phyloP scores from a whole-genome alignment of 2,888 invertebrate species.

The Chaetogeoica ovagalla region DNA sequence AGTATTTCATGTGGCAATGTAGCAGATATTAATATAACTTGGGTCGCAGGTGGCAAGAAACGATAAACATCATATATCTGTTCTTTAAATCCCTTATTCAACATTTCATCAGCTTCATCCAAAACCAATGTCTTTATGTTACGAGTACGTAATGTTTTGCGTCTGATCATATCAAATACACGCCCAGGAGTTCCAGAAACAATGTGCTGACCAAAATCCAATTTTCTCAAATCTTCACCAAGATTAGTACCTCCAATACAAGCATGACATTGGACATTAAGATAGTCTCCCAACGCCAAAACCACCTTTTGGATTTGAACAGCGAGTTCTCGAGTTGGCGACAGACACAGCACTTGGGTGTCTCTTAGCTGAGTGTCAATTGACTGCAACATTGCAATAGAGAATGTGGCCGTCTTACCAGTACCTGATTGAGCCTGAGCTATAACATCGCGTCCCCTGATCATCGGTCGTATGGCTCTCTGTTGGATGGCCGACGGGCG shows the following conservation, averaged over 20 bases:
- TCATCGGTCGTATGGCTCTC: conserved; percentile 91
- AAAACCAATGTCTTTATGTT: conserved; percentile 96
- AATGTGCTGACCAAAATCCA: conserved; percentile 98
- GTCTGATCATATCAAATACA: conserved; percentile 95
- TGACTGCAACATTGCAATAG: conserved; percentile 91
- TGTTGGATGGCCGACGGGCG: conserved; percentile 99
- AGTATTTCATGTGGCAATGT: conserved; percentile 98
- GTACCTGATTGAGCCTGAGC: conserved; percentile 99
- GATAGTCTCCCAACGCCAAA: conserved; percentile 92
- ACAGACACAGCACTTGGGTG: conserved; percentile 89
- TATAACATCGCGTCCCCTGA: conserved; percentile 96
- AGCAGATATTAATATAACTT: conserved; percentile 91
- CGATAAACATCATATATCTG: conserved; percentile 99
- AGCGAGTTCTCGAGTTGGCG: conserved; percentile 96
- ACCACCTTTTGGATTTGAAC: conserved; percentile 97
- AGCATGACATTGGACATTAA: conserved; percentile 98
- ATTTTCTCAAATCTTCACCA: conserved; percentile 95
- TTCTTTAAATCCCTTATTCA: conserved; percentile 99
- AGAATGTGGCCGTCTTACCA: conserved; percentile 98
- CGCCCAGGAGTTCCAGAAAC: conserved; percentile 98
- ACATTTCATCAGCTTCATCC: conserved; percentile 99
- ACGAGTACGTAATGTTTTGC: conserved; percentile 82
- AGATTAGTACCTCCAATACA: conserved; percentile 99
- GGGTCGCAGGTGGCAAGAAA: conserved; percentile 95
- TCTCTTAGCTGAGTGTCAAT: conserved; percentile 90